A percentile compares a stretch with the other conserved stretches of the same genome.
Conservation (phyloP, 2,888 invertebrate species). For the Uloborus plumipes region DNA sequence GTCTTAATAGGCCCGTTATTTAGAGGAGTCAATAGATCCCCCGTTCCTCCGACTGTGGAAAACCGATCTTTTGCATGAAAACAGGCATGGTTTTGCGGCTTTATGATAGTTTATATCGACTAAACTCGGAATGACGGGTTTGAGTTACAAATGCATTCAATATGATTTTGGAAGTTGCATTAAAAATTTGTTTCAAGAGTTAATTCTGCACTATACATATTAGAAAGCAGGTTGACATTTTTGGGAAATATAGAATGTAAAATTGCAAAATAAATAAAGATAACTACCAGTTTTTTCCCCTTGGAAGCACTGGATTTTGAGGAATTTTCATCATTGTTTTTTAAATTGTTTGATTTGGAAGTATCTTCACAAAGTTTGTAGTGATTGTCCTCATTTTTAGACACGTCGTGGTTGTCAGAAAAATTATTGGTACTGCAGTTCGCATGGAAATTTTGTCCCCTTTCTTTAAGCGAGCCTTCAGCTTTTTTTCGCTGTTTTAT, state of each 20-base stretch:
- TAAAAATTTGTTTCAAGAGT: too few relatives aligned
- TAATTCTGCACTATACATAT: too few relatives aligned
- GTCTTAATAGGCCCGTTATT: too few relatives aligned
- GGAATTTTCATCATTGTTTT: background rate
- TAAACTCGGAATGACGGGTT: too few relatives aligned
- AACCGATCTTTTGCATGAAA: too few relatives aligned
- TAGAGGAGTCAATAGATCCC: too few relatives aligned
- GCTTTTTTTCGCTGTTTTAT: slow-evolving; percentile 33
- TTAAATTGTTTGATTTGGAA: background rate
- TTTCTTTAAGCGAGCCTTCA: slow-evolving; percentile 9
- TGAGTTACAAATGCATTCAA: too few relatives aligned
- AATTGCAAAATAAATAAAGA: background rate
- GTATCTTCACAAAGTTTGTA: background rate
- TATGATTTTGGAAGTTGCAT: too few relatives aligned
- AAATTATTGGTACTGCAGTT: background rate
- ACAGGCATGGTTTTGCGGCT: too few relatives aligned
- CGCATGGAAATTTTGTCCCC: background rate
- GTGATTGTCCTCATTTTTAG: background rate
- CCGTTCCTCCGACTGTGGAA: too few relatives aligned
- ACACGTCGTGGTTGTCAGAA: slow-evolving; percentile 4
- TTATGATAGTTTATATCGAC: too few relatives aligned
- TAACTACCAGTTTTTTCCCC: background rate
- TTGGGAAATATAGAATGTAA: background rate
- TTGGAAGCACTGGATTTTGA: background rate
- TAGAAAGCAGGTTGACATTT: too few relatives aligned